A percentile compares a stretch with the other conserved stretches of the same genome.
These are phyloP conservation scores for Phortica okadai DNA, from an alignment of 2,888 invertebrate species.

Conservation along the genomic window DNA sequence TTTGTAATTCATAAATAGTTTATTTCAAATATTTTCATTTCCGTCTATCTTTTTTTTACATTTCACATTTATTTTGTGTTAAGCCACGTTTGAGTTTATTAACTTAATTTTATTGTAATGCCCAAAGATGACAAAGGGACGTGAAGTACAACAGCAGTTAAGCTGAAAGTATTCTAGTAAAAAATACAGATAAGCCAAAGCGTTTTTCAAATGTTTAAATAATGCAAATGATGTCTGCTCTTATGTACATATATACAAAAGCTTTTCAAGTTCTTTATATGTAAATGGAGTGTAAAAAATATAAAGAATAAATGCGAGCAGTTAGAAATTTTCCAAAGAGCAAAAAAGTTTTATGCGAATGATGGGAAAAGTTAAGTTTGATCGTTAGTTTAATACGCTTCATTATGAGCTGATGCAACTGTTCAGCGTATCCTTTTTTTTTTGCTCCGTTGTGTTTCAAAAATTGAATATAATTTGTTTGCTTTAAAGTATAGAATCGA, in stretches of 20 bases:
- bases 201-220: not conserved
- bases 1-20: not conserved
- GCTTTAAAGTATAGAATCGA: too few relatives aligned
- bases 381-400: too few relatives aligned
- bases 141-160: not conserved
- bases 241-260: not conserved
- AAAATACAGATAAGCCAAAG: constrained; percentile 5
- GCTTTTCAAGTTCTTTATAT: not conserved
- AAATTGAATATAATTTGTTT: too few relatives aligned
- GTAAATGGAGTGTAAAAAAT: not conserved
- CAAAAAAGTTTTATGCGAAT: too few relatives aligned
- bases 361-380: too few relatives aligned
- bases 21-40: not conserved
- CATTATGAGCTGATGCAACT: too few relatives aligned
- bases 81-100: not conserved
- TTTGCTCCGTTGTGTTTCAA: too few relatives aligned
- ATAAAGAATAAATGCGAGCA: too few relatives aligned
- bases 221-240: constrained; percentile 1
- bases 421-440: too few relatives aligned
- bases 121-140: not conserved
- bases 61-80: not conserved
- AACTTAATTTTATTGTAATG: not conserved
- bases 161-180: not conserved
- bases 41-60: not conserved
- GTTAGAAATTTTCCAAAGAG: too few relatives aligned